phyloP scores from a whole-genome alignment of 2,797 vertebrate species.

The Semaprochilodus insignis region DNA sequence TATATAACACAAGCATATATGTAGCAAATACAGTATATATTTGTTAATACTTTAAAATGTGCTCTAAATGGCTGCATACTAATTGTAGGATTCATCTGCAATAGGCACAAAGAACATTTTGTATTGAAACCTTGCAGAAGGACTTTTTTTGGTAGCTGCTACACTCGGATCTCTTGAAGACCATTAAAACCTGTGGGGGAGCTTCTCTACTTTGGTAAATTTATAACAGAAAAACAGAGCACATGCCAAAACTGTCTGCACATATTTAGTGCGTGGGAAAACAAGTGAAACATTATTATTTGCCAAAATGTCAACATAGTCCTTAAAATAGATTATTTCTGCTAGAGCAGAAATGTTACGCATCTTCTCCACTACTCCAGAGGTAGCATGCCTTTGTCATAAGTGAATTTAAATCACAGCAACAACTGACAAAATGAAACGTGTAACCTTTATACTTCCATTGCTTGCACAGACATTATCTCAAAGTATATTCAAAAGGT shows the following conservation, averaged over 20 bases:
- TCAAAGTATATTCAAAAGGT: constrained; percentile 53
- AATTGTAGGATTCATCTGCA: neutral
- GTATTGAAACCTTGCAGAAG: neutral
- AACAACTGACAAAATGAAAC: constrained; percentile 29
- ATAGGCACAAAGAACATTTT: neutral
- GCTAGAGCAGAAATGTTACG: neutral
- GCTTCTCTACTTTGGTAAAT: constrained; percentile 43
- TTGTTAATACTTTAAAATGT: neutral
- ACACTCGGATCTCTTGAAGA: constrained; percentile 36
- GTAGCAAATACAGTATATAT: too few species aligned
- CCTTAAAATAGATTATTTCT: constrained; percentile 1
- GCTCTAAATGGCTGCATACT: neutral
- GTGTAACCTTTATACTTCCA: constrained; percentile 30
- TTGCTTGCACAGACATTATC: constrained; percentile 37
- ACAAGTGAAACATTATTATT: constrained; percentile 13
- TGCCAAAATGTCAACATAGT: constrained; percentile 27
- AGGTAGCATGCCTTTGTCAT: constrained; percentile 1
- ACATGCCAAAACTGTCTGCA: constrained; percentile 24
- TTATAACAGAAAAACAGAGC: constrained; percentile 19
- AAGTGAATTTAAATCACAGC: neutral
- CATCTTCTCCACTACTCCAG: neutral
- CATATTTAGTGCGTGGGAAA: constrained; percentile 18
- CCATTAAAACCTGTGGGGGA: constrained; percentile 22
- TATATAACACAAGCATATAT: too few species aligned
- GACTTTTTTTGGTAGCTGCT: constrained; percentile 9